A percentile compares a stretch with the other conserved stretches of the same genome.
Evolutionary conservation across 2,888 invertebrate genomes (phyloP).

Genomic region (Seira ritae): DNA sequence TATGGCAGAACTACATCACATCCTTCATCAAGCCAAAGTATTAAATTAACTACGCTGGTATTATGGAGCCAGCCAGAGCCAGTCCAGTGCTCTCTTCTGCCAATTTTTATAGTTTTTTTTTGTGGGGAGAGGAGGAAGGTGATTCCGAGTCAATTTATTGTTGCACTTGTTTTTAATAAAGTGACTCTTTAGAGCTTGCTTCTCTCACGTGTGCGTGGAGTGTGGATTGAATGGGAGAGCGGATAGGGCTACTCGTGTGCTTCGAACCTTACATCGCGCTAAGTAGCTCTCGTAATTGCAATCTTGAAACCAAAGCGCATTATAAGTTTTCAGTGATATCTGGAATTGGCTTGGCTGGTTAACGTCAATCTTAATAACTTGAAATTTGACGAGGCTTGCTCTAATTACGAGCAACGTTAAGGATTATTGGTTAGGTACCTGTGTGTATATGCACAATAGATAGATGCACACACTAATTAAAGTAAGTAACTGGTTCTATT

Average conservation of each 20-base stretch:
- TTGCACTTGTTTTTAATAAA: background rate
- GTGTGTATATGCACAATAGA: background rate
- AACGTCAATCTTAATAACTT: slow-evolving; percentile 2
- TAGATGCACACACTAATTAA: too few species aligned
- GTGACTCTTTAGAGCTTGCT: background rate
- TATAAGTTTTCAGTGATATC: background rate
- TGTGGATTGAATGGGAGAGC: background rate
- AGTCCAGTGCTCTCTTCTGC: background rate
- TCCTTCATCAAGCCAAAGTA: background rate
- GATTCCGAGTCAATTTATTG: background rate
- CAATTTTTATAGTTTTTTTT: background rate
- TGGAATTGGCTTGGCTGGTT: background rate
- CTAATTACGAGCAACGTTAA: background rate
- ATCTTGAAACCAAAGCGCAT: background rate
- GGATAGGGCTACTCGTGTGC: background rate
- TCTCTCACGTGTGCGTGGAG: background rate
- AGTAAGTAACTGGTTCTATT: background rate
- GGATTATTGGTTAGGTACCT: background rate
- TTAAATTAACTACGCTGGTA: too few species aligned
- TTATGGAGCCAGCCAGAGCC: background rate
- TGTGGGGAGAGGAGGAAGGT: background rate
- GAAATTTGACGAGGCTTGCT: background rate
- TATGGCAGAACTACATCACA: background rate
- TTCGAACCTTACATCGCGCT: background rate
- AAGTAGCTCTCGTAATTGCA: background rate